Percentiles rank a stretch among this genome's conserved stretches.
These are phyloP conservation scores for Stramonita haemastoma DNA, from an alignment of 2,888 invertebrate genomes.

Conservation along the genomic window DNA sequence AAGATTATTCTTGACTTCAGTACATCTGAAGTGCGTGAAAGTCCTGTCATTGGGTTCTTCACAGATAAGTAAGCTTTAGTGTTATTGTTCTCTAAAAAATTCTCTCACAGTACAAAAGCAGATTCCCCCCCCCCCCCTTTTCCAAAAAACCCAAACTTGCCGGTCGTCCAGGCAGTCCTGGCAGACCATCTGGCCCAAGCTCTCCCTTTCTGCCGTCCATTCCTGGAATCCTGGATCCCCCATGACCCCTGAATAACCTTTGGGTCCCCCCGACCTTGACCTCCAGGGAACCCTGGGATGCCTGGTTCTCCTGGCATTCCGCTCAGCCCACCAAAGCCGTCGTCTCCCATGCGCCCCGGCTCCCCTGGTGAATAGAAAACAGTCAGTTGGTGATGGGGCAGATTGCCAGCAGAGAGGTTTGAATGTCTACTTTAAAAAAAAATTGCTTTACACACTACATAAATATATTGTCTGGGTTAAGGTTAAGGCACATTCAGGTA, in stretches of 20 bases:
- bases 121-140: no score
- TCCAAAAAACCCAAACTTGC: conserved; percentile 40
- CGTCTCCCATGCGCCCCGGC: conserved; percentile 48
- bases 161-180: conserved; percentile 67
- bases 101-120: no score
- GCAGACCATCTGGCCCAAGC: conserved; percentile 55
- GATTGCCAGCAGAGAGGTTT: no score
- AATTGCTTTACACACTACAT: neutral
- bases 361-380: conserved; percentile 78
- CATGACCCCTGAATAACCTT: conserved; percentile 78
- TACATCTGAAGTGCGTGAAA: no score
- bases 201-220: conserved; percentile 45
- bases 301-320: conserved; percentile 52
- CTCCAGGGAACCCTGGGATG: conserved; percentile 49
- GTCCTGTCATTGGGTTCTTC: no score
- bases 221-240: conserved; percentile 70
- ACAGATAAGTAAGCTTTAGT: no score
- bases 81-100: no score
- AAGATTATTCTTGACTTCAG: no score
- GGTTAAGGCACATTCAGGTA: no score
- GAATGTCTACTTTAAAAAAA: conserved; percentile 75
- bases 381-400: neutral
- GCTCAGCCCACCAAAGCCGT: conserved; percentile 48
- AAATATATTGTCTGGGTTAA: no score
- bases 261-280: conserved; percentile 46